Evolutionary conservation across 2,888 invertebrate species (phyloP), one percentile per base, ranked within the genome.

Genomic region (Sphaeridia pumilis): DNA sequence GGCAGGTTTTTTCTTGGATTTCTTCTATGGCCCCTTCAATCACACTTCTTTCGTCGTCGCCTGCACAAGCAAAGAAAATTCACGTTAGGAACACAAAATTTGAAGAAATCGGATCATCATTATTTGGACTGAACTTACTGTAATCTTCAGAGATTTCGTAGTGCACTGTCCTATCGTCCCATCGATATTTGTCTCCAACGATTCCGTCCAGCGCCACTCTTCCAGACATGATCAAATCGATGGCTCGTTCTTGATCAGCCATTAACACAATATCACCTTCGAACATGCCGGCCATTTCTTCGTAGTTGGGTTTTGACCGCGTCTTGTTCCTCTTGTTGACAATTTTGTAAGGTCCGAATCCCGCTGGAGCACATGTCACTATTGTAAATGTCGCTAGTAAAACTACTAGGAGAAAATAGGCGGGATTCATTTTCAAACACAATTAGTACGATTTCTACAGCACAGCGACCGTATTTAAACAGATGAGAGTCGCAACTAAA

Each of bases 241-340:
- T 53, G 3, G 46, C 53, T 17, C 42, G 27, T 24, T 48, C 48
- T 27, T 53, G 53, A 26, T 48, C 70, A 68, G 70, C 68, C 59
- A 72, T 67, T 21, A 73, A 58, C 75, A 78, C 75, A 48, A 80
- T 80, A 65, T 80, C 80, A 43, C 80, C 80, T 67, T 80, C 78
- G 64, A 75, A 75, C 34, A 76, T 69, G 2, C 76, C 78, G 61
- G 74, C 74, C 45, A 74, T 68, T 63, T 78, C 78, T 41, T 53
- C 53, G 7, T 25, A 27, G n/a, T 45, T 45, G n/a, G 45, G 45
- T 17, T 38, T 38, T 5, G 38, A 17, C 38, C 38, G 7, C 5
- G 12, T 38, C 12, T 14, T 20, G 5, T 38, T 38, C 17, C 20
- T 38, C 17, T 17, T 14, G 17, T 14, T 14, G 7, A 20, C 12